Evolutionary conservation across 2,113 vertebrate genomes (phyloP), one percentile per base, ranked within the genome.

Genomic region (Eonycteris spelaea): DNA sequence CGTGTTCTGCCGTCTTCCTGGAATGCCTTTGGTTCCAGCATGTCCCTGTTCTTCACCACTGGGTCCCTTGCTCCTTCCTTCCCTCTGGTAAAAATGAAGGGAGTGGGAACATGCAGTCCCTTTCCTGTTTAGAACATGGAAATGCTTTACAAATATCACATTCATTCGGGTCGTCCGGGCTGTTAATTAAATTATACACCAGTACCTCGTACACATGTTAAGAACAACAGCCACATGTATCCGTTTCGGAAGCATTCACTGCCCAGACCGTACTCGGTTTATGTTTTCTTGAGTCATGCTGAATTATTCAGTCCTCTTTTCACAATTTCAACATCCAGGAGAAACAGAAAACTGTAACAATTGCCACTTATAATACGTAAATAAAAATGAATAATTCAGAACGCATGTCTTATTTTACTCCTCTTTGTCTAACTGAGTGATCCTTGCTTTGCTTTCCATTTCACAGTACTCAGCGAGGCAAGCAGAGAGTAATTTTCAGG

Each of bases 351-450:
- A 28, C 22, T 33, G 5, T 84, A 97, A 80, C 92, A 94, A 95
- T 97, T 96, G 88, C 78, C 68, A 86, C 94, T 91, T 91, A 96
- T 2, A 63, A 92, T 83, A 95, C 82, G 95, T 94, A 97, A 97
- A 97, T 97, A 96, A 95, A 97, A 95, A 98, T 97, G 96, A 97
- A 97, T 97, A 96, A 98, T 95, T 97, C 88, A 91, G 73, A 88
- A 40, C 43, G 63, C 65, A 59, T 12, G 35, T 77, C 67, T 95
- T 95, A 68, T 86, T 95, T 95, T 95, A 79, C 65, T 92, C 55
- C 74, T n/a, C 51, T 24, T 95, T 85, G 73, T 94, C 86, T 93
- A 45, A 61, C 18, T 77, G 95, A 84, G 55, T n/a, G 53, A 95
- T 85, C 26, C n/a, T 1, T 4, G 75, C 40, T 77, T 85, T 55